phyloP scores from a whole-genome alignment of 2,888 invertebrate genomes.

The Oscheius onirici region DNA sequence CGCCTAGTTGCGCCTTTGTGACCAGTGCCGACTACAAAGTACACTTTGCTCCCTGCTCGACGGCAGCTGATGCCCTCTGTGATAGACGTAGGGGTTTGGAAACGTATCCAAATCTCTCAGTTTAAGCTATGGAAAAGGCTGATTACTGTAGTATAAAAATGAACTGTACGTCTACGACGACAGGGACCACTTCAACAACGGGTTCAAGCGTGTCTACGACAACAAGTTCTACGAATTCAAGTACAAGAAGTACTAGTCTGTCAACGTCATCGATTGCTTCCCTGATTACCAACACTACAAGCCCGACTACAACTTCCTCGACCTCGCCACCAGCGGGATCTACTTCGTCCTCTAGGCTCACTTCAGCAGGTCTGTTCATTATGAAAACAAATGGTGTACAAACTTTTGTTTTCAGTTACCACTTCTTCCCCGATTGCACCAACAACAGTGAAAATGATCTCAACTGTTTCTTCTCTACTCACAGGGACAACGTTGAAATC shows the following conservation, averaged over 20 bases:
- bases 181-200: conserved; percentile 13
- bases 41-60: conserved; percentile 46
- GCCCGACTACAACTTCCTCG: too few species aligned
- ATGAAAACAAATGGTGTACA: too few species aligned
- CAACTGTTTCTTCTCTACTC: too few species aligned
- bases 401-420: too few species aligned
- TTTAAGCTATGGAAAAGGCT: conserved; percentile 51
- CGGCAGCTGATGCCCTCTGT: conserved; percentile 50
- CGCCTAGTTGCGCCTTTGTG: conserved; percentile 48
- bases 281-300: too few species aligned
- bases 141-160: conserved; percentile 58
- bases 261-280: too few species aligned
- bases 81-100: conserved; percentile 49
- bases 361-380: too few species aligned
- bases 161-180: conserved; percentile 41
- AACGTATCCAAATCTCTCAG: background rate
- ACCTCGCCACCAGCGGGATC: too few species aligned
- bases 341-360: too few species aligned
- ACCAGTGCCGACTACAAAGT: conserved; percentile 40
- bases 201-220: background rate
- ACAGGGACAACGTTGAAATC: too few species aligned
- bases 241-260: conserved; percentile 10
- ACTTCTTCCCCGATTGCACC: too few species aligned
- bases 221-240: conserved; percentile 28
- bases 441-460: too few species aligned